phyloP scores from a whole-genome alignment of 2,113 vertebrate species.

The Dromiciops gliroides region DNA sequence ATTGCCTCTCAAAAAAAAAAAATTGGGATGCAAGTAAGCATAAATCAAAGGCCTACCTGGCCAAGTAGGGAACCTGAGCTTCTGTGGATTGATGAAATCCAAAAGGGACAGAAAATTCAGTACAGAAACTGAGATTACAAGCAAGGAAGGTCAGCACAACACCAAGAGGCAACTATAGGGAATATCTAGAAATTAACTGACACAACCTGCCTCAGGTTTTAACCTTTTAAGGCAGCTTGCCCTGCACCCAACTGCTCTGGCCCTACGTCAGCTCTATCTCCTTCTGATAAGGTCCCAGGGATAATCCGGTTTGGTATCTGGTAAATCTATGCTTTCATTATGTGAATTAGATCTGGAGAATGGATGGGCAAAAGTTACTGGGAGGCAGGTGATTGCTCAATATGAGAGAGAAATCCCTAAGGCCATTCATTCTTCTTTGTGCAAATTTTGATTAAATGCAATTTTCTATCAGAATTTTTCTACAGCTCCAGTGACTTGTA shows the following conservation, averaged over 20 bases:
- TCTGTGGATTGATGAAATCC: neutral
- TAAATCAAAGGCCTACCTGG: neutral
- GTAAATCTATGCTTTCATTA: neutral
- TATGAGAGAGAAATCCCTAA: neutral
- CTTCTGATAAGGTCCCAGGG: neutral
- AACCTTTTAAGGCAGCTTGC: neutral
- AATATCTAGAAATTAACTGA: neutral
- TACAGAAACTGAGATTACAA: neutral
- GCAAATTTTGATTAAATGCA: neutral
- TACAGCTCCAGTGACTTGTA: neutral
- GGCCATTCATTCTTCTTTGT: neutral
- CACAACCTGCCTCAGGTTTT: neutral
- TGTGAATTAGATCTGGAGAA: neutral
- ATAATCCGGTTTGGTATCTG: neutral
- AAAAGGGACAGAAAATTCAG: neutral
- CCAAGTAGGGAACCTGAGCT: neutral
- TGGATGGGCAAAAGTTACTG: neutral
- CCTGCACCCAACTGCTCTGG: neutral
- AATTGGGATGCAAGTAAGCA: neutral
- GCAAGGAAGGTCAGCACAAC: neutral
- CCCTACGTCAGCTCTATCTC: neutral
- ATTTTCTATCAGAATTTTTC: neutral
- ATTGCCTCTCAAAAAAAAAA: too few relatives aligned
- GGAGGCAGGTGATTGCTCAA: neutral
- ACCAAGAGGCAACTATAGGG: neutral